phyloP scores from a whole-genome alignment of 2,888 invertebrate genomes.

The Caenorhabditis plicata region DNA sequence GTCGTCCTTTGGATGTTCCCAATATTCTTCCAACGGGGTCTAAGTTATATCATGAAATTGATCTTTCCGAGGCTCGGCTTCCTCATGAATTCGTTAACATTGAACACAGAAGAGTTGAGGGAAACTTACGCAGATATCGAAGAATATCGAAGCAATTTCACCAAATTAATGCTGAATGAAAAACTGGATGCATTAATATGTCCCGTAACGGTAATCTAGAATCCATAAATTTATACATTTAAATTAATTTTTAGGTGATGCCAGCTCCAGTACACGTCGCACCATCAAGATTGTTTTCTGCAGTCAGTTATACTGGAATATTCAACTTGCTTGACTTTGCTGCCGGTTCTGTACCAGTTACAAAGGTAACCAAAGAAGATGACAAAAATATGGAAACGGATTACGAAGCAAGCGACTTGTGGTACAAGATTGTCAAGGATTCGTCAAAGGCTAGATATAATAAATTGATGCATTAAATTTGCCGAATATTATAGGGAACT shows the following conservation, averaged over 20 bases:
- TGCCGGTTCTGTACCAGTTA: constrained; percentile 65
- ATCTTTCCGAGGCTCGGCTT: constrained; percentile 45
- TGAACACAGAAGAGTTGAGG: constrained; percentile 45
- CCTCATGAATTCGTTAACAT: constrained; percentile 34
- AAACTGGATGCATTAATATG: constrained; percentile 50
- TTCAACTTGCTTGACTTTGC: constrained; percentile 66
- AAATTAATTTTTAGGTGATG: no score
- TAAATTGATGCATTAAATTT: no score
- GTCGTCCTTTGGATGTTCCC: constrained; percentile 41
- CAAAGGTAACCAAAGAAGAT: constrained; percentile 52
- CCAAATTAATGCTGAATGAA: constrained; percentile 35
- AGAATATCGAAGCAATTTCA: constrained; percentile 46
- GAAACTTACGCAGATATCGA: constrained; percentile 50
- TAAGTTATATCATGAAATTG: constrained; percentile 22
- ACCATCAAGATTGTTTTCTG: constrained; percentile 49
- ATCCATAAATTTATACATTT: no score
- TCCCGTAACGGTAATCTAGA: constrained; percentile 53
- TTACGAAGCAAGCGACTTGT: constrained; percentile 49
- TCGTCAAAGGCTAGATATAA: no score
- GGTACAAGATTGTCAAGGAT: constrained; percentile 45
- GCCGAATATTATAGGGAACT: constrained; percentile 15
- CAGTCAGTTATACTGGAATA: constrained; percentile 58
- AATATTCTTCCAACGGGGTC: constrained; percentile 30
- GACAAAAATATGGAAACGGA: constrained; percentile 36
- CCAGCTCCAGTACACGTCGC: constrained; percentile 40